A percentile compares a stretch with the other conserved stretches of the same genome.
These are phyloP conservation scores for Ceratina calcarata DNA, from an alignment of 1,140 invertebrate genomes.

Conservation along the genomic window DNA sequence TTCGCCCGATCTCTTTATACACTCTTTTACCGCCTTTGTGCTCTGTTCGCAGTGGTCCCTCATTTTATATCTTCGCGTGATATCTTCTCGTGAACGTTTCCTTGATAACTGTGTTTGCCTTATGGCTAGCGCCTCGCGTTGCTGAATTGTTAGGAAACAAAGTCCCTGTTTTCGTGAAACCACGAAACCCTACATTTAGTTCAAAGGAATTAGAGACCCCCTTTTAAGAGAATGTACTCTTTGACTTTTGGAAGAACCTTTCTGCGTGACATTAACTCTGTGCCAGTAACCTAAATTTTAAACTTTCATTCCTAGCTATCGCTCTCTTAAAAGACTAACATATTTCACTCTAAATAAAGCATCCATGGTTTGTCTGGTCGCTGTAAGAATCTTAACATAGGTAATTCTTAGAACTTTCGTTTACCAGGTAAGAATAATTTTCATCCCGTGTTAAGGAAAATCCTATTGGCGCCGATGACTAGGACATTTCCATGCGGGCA, in stretches of 20 bases:
- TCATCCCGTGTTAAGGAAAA: background rate
- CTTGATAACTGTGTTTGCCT: constrained; percentile 43
- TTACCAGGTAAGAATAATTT: background rate
- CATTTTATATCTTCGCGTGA: constrained; percentile 53
- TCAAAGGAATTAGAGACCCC: too few relatives aligned
- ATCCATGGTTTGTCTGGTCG: too few relatives aligned
- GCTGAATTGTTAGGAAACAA: constrained; percentile 31
- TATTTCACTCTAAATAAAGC: background rate
- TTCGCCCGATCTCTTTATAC: constrained; percentile 43
- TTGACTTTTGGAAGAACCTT: too few relatives aligned
- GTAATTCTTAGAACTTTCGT: too few relatives aligned
- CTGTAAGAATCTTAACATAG: too few relatives aligned
- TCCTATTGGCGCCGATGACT: background rate
- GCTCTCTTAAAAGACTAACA: too few relatives aligned
- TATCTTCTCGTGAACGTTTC: constrained; percentile 33
- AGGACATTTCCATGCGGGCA: background rate
- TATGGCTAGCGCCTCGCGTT: background rate
- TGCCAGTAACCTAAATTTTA: constrained; percentile 4
- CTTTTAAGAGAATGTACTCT: too few relatives aligned
- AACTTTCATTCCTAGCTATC: background rate
- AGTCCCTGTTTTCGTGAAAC: background rate
- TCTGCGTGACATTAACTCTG: too few relatives aligned
- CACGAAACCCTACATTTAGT: background rate
- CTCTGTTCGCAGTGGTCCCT: constrained; percentile 20
- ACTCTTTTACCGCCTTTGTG: constrained; percentile 47